A percentile compares a stretch with the other conserved stretches of the same genome.
Evolutionary conservation across 2,797 vertebrate genomes (phyloP).

Genomic region (Fringilla coelebs): DNA sequence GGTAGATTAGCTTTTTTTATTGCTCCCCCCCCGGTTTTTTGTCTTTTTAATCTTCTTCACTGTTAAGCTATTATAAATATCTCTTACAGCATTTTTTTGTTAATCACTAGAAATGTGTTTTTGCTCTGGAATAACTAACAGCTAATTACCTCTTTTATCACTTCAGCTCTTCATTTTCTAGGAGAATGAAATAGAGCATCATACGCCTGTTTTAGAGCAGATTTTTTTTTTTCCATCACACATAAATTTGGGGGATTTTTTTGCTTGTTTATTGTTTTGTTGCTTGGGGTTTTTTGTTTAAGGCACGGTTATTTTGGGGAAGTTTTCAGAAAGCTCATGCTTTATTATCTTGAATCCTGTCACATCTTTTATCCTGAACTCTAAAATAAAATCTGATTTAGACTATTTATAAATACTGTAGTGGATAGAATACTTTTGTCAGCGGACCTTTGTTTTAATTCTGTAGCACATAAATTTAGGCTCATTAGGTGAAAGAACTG

Average conservation of each 20-base stretch:
- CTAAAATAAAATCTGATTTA: background rate
- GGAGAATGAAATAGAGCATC: background rate
- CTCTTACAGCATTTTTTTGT: background rate
- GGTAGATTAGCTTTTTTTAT: background rate
- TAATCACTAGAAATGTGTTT: background rate
- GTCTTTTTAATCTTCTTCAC: background rate
- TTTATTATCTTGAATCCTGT: background rate
- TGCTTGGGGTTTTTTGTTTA: background rate
- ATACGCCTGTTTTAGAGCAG: background rate
- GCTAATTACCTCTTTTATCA: slow-evolving; percentile 46
- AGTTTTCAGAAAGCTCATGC: background rate
- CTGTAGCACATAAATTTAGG: background rate
- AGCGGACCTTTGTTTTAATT: background rate
- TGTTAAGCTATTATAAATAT: background rate
- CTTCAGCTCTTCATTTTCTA: background rate
- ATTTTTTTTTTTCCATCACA: background rate
- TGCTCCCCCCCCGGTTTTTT: accelerated
- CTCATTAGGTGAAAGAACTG: background rate
- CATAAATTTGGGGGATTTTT: background rate
- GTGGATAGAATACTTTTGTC: background rate
- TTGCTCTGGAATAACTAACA: slow-evolving; percentile 30
- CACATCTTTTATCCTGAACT: background rate
- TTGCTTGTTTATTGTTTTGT: background rate
- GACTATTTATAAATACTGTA: background rate
- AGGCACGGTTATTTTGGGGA: background rate